Evolutionary conservation across 2,888 invertebrate genomes (phyloP).

Genomic region (Acleris emargana): DNA sequence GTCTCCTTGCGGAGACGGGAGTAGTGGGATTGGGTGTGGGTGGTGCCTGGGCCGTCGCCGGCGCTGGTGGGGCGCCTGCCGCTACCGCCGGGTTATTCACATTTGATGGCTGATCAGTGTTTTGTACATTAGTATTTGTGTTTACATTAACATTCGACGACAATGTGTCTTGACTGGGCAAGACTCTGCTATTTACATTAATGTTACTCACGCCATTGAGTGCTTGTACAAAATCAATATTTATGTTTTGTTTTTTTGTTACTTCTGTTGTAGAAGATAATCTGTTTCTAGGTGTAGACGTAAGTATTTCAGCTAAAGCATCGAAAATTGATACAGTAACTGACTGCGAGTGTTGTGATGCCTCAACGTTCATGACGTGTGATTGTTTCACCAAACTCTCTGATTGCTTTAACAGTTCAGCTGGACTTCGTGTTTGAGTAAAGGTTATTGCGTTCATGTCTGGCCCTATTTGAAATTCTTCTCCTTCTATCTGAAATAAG

Average conservation of each 20-base stretch:
- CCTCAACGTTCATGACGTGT: slow-evolving; percentile 82
- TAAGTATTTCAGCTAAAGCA: slow-evolving; percentile 84
- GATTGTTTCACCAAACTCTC: slow-evolving; percentile 76
- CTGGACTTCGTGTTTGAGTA: slow-evolving; percentile 77
- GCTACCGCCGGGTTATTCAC: slow-evolving; percentile 78
- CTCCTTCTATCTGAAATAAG: slow-evolving; percentile 83
- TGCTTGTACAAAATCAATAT: slow-evolving; percentile 70
- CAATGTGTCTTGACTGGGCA: slow-evolving; percentile 62
- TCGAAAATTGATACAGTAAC: slow-evolving; percentile 84
- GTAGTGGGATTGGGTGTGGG: slow-evolving; percentile 64
- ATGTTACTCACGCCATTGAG: slow-evolving; percentile 81
- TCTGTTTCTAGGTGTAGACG: slow-evolving; percentile 76
- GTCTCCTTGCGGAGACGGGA: slow-evolving; percentile 74
- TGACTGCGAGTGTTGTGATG: slow-evolving; percentile 81
- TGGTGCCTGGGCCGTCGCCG: slow-evolving; percentile 56
- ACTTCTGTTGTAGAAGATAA: slow-evolving; percentile 74
- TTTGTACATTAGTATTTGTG: slow-evolving; percentile 80
- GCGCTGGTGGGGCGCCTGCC: slow-evolving; percentile 70
- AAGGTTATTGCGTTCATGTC: slow-evolving; percentile 78
- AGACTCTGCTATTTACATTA: slow-evolving; percentile 77
- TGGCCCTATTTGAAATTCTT: slow-evolving; percentile 81
- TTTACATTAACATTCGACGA: slow-evolving; percentile 64
- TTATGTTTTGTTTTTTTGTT: slow-evolving; percentile 63
- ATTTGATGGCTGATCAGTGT: slow-evolving; percentile 74
- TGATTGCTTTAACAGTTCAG: slow-evolving; percentile 77